Conservation (phyloP, 2,113 vertebrate species). For the Amphiprion ocellaris region DNA sequence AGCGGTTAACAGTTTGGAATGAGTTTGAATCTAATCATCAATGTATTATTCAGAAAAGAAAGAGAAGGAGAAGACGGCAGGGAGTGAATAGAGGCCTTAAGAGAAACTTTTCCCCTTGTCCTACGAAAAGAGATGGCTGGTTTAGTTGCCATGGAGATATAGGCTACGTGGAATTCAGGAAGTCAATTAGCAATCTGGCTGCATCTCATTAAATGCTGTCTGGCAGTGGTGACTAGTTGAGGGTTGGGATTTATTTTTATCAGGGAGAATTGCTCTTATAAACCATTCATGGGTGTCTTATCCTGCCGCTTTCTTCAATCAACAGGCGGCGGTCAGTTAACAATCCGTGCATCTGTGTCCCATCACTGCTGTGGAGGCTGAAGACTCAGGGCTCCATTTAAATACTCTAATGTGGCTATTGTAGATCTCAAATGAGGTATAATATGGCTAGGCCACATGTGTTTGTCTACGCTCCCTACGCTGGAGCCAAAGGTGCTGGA, state of each 20-base stretch:
- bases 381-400: constrained; percentile 55
- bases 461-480: constrained; percentile 67
- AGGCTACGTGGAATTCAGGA: constrained; percentile 78
- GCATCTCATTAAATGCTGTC: constrained; percentile 82
- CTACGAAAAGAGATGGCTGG: constrained; percentile 40
- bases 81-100: constrained; percentile 33
- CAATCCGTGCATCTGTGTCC: constrained; percentile 62
- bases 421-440: constrained; percentile 74
- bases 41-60: constrained; percentile 47
- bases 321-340: constrained; percentile 36
- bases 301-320: constrained; percentile 16
- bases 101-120: constrained; percentile 38
- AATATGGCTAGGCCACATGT: constrained; percentile 78
- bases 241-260: constrained; percentile 65
- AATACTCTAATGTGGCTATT: constrained; percentile 70
- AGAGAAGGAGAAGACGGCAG: neutral
- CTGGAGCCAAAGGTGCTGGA: constrained; percentile 65
- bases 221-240: constrained; percentile 45
- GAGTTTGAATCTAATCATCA: constrained; percentile 46
- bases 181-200: constrained; percentile 85
- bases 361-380: constrained; percentile 50
- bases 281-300: constrained; percentile 49
- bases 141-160: constrained; percentile 83
- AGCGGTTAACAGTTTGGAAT: constrained; percentile 44
- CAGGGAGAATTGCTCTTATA: constrained; percentile 20